These are phyloP conservation scores for Anagyrus pseudococci DNA, from an alignment of 2,888 invertebrate species.

Conservation along the genomic window DNA sequence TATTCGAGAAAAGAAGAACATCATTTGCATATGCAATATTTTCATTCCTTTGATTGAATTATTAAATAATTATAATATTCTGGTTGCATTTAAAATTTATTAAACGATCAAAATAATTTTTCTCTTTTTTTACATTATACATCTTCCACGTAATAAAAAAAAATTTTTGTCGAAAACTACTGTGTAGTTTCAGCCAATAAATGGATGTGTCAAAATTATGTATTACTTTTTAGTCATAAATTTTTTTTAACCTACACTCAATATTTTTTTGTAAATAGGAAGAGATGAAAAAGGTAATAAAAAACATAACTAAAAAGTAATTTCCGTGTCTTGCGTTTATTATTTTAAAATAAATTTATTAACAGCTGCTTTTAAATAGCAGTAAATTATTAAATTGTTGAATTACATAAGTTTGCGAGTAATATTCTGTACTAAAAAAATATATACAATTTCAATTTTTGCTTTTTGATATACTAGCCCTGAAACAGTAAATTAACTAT, in stretches of 20 bases:
- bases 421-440: background rate
- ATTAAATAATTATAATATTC: slow-evolving; percentile 27
- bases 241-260: no score
- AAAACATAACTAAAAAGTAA: no score
- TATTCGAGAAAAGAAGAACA: slow-evolving; percentile 10
- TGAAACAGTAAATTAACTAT: slow-evolving; percentile 47
- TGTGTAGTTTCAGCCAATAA: slow-evolving; percentile 40
- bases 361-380: no score
- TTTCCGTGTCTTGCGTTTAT: no score
- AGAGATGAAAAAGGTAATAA: no score
- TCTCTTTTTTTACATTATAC: slow-evolving; percentile 34
- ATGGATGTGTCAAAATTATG: slow-evolving; percentile 29
- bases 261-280: no score
- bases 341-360: no score
- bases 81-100: slow-evolving; percentile 33
- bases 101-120: slow-evolving; percentile 23
- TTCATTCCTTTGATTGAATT: slow-evolving; percentile 27
- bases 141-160: slow-evolving; percentile 35
- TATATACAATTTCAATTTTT: slow-evolving; percentile 47
- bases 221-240: no score
- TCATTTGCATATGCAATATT: slow-evolving; percentile 23
- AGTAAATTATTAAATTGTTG: no score
- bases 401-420: background rate
- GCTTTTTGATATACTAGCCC: slow-evolving; percentile 61
- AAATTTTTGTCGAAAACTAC: slow-evolving; percentile 36